Evolutionary conservation across 2,888 invertebrate species (phyloP), one percentile per base, ranked within the genome.

Genomic region (Podotricha telesiphe): DNA sequence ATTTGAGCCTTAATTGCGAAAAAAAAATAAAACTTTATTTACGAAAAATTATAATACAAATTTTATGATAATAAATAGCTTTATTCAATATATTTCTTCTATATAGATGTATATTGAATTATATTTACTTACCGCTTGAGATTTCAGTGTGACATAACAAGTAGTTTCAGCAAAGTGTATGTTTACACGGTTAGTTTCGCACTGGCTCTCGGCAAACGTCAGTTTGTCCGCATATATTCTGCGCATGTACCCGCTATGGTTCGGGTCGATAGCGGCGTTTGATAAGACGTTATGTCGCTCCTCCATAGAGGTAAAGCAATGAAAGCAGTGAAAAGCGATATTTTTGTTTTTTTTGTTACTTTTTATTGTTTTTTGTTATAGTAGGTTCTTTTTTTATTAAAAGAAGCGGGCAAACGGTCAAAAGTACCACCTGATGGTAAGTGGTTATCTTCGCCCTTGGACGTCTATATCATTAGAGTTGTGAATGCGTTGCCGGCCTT

Each of bases 191-290:
- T 50, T 50, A 48, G 47, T 50, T 79, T 80, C 79, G 75, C 81
- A 84, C 85, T 87, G 86, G 81, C 78, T 79, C 76, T 75, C 67
- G 68, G 73, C 75, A 78, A 88, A 89, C 88, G 89, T 90, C 90
- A 90, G 82, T 79, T 80, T 80, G 86, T 87, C 89, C 89, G 91
- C 91, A 90, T 86, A 82, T 80, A 79, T 79, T 79, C 78, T 77
- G 81, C 87, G 90, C 90, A 81, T 86, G 90, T 86, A 88, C 81
- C 76, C 74, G 72, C 71, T 74, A 78, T 76, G 74, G 76, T 73
- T 68, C 76, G 81, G 87, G 88, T 89, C 89, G 89, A 89, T 89
- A 89, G 80, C 72, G 75, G 76, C 72, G 67, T 73, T 79, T 84
- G 88, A 88, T 89, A 89, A 87, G 79, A 80, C 78, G 80, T 77